A percentile compares a stretch with the other conserved stretches of the same genome.
Evolutionary conservation across 2,797 vertebrate species (phyloP).

Genomic region (Dendrocincla fuliginosa): DNA sequence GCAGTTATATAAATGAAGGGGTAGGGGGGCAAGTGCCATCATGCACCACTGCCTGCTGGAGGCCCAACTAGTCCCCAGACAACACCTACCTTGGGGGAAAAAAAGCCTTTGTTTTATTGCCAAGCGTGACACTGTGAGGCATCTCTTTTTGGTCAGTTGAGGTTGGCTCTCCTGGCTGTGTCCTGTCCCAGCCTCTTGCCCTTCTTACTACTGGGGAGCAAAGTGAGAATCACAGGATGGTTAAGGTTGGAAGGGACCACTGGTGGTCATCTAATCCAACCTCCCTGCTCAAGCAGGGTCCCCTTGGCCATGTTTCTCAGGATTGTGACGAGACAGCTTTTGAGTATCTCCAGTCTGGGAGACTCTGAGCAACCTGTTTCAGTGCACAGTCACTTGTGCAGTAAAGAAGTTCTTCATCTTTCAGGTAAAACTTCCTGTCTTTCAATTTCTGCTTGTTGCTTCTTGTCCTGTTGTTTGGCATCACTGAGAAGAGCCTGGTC

Average conservation of each 20-base stretch:
- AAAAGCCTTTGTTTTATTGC: background rate
- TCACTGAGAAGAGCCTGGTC: background rate
- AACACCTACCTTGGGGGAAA: background rate
- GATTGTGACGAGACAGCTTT: background rate
- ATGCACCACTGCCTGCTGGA: background rate
- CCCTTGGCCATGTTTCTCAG: too few relatives aligned
- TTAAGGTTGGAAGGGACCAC: background rate
- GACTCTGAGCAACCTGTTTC: background rate
- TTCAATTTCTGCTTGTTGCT: background rate
- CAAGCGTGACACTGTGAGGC: fast-evolving
- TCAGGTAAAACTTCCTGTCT: background rate
- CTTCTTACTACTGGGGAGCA: background rate
- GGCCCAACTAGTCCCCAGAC: background rate
- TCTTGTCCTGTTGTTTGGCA: background rate
- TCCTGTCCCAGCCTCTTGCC: background rate
- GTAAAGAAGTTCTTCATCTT: background rate
- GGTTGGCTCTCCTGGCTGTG: background rate
- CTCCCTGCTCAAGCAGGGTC: background rate
- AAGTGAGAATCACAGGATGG: background rate
- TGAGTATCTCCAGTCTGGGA: background rate
- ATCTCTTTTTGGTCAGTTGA: background rate
- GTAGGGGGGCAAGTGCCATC: background rate
- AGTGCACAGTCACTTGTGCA: background rate
- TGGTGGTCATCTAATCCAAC: background rate
- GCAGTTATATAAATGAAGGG: background rate